Conservation (phyloP, 2,888 invertebrate species). For the Ichneumoninae sp. region DNA sequence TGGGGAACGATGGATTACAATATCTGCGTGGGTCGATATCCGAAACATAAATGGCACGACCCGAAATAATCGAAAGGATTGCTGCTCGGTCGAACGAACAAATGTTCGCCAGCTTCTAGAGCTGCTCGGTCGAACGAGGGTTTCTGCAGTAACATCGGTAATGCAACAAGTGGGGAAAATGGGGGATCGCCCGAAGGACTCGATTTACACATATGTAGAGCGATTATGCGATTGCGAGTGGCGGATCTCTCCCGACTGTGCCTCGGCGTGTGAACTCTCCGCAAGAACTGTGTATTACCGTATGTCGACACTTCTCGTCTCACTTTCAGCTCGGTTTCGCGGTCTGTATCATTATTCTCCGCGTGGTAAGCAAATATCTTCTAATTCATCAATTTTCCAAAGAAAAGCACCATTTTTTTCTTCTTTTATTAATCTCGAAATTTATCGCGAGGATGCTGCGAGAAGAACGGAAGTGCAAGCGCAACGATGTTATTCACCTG, state of each 20-base stretch:
- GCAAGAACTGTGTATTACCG: not conserved
- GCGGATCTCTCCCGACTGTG: conserved; percentile 42
- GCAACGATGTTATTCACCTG: conserved; percentile 4
- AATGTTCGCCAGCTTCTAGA: not conserved
- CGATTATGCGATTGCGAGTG: conserved; percentile 61
- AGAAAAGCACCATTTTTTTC: not conserved
- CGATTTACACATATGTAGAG: conserved; percentile 53
- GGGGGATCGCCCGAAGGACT: conserved; percentile 25
- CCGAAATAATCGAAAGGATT: not conserved
- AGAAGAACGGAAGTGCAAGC: conserved; percentile 40
- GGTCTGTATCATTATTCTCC: not conserved
- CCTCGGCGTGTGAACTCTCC: conserved; percentile 47
- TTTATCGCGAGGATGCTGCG: not conserved
- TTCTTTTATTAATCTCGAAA: not conserved
- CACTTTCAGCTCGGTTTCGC: not conserved
- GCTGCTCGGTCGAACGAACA: not conserved
- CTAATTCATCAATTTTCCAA: not conserved
- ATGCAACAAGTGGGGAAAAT: conserved; percentile 9
- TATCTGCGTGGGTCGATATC: not conserved
- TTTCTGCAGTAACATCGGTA: not conserved
- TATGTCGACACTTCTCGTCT: conserved; percentile 52
- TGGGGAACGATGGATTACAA: not conserved
- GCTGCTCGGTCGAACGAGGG: not conserved
- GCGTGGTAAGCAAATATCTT: not conserved
- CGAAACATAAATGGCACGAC: not conserved